Conservation (phyloP, 35 echinoderm and acorn worm genomes). For the Lytechinus pictus region DNA sequence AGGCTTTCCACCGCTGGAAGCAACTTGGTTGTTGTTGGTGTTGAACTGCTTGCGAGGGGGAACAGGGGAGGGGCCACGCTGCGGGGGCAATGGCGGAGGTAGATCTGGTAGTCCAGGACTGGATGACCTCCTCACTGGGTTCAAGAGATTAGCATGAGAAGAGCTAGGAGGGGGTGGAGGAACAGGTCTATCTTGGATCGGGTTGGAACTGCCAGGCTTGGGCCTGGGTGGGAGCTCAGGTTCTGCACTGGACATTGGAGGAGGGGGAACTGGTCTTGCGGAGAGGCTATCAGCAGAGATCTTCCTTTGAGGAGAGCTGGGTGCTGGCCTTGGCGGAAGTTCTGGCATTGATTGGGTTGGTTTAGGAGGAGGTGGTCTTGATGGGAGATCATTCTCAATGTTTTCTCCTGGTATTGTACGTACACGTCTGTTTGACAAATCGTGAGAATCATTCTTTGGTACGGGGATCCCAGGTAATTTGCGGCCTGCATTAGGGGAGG, state of each 20-base stretch:
- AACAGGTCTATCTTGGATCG: neutral
- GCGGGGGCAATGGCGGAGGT: neutral
- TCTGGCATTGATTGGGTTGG: constrained; percentile 45
- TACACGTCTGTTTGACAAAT: constrained; percentile 12
- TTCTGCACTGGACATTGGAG: neutral
- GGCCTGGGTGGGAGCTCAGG: constrained; percentile 17
- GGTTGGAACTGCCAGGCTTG: neutral
- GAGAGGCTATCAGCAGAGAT: neutral
- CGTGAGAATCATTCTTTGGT: neutral
- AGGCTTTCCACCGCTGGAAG: constrained; percentile 12
- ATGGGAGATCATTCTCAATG: neutral
- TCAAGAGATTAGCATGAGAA: neutral
- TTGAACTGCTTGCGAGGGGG: neutral
- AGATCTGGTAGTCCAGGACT: constrained; percentile 42
- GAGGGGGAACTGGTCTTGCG: neutral
- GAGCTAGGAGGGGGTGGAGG: constrained; percentile 15
- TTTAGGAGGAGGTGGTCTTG: constrained; percentile 43
- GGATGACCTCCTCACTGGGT: neutral
- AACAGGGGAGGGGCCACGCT: neutral
- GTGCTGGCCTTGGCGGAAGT: constrained; percentile 26
- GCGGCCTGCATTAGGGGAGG: neutral
- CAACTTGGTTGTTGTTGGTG: neutral
- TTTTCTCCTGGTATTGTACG: neutral
- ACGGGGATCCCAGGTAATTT: constrained; percentile 7
- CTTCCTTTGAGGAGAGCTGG: neutral